Evolutionary conservation across 1,140 invertebrate species (phyloP), one percentile per base, ranked within the genome.

Genomic region (Ceratina australensis): DNA sequence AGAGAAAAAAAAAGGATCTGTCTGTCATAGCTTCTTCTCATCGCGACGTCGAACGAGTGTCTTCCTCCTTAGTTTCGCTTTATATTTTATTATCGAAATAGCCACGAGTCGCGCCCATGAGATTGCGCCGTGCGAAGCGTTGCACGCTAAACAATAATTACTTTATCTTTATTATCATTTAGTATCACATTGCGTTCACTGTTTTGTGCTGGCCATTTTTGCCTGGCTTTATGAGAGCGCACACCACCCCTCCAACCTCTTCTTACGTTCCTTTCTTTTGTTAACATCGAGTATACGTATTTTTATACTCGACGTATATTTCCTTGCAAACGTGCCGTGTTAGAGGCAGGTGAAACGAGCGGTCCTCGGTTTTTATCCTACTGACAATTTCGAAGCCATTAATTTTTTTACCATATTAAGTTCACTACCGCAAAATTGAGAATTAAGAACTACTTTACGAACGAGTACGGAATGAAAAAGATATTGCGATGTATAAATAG

Each of bases 171-270:
- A 91, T 92, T 91, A 91, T 91, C 87, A 91, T 92, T 92, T 92
- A 92, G 91, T 92, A 92, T 92, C 91, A 92, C 91, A 92, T 92
- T 92, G 89, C 88, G 89, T 92, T 92, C 89, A 91, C 89, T 90
- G 87, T 92, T 85, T 82, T 88, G 87, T 91, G 87, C 89, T 91
- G 90, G 89, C 90, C 89, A 86, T 88, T 78, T 87, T 86, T 89
- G 84, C 87, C 88, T 90, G 89, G 86, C 89, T 89, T 87, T 86
- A 81, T 84, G 87, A 90, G 85, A 87, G 85, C 86, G 78, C 85
- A 87, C 78, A 87, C 84, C 78, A 82, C 67, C 82, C 82, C 79
- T 81, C 82, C 50, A 73, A 84, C 75, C 83, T 79, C 82, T 64
- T 47, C 81, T 80, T 81, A 24, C 74, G 66, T 71, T 87, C 80